A percentile compares a stretch with the other conserved stretches of the same genome.
Evolutionary conservation across 37 sponge, comb jelly and placozoan species (phyloP).

Genomic region (Halichondria panicea): DNA sequence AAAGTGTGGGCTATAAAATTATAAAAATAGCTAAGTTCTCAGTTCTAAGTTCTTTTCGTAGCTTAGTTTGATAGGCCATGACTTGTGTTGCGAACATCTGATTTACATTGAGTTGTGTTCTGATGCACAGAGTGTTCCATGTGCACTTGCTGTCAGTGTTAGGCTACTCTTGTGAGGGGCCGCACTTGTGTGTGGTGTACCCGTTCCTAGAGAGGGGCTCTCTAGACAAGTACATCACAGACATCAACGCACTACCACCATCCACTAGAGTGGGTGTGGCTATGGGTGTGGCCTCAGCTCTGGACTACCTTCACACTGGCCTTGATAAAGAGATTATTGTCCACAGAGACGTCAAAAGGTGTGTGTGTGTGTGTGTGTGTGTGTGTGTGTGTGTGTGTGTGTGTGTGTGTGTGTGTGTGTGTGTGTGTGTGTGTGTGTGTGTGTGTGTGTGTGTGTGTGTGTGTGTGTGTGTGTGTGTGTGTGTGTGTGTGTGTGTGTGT

Average conservation of each 20-base stretch:
- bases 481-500: too few relatives aligned
- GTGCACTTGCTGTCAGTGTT: conserved; percentile 42
- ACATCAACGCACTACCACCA: conserved; percentile 6
- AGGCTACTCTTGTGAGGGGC: conserved; percentile 52
- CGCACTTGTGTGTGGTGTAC: conserved; percentile 49
- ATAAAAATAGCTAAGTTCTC: conserved; percentile 2
- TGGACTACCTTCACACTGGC: conserved; percentile 52
- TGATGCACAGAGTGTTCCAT: conserved; percentile 42
- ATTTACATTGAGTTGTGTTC: too few relatives aligned
- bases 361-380: too few relatives aligned
- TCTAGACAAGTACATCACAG: conserved; percentile 24
- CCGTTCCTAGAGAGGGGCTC: conserved; percentile 47
- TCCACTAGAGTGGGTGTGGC: conserved; percentile 25
- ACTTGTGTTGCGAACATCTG: background rate
- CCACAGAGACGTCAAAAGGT: conserved; percentile 75
- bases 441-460: too few relatives aligned
- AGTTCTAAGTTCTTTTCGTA: background rate
- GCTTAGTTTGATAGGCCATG: too few relatives aligned
- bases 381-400: too few relatives aligned
- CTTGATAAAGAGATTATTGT: conserved; percentile 10
- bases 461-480: too few relatives aligned
- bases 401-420: too few relatives aligned
- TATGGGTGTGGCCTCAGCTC: conserved; percentile 34
- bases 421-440: too few relatives aligned
- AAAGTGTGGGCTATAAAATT: too few relatives aligned